Percentiles rank a stretch among this genome's conserved stretches.
Evolutionary conservation across 2,888 invertebrate species (phyloP).

Genomic region (Latheticus oryzae): DNA sequence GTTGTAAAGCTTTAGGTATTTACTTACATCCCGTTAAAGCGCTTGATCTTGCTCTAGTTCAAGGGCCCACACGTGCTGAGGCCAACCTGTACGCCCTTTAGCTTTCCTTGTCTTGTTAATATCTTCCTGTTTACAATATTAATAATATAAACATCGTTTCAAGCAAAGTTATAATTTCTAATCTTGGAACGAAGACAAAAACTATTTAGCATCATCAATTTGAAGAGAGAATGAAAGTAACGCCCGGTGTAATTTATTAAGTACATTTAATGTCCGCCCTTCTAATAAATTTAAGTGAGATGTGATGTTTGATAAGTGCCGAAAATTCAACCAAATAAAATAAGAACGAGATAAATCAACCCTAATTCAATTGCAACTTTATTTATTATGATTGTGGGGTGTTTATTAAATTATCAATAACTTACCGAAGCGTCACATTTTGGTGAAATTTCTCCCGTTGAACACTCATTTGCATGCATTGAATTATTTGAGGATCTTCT

Average conservation of each 20-base stretch:
- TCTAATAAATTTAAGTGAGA: slow-evolving; percentile 48
- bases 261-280: slow-evolving; percentile 42
- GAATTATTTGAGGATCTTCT: slow-evolving; percentile 58
- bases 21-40: slow-evolving; percentile 51
- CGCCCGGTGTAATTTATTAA: slow-evolving; percentile 18
- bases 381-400: slow-evolving; percentile 30
- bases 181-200: no score
- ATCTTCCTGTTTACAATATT: slow-evolving; percentile 61
- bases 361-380: slow-evolving; percentile 4
- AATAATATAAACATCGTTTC: slow-evolving; percentile 42
- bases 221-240: neutral
- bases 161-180: slow-evolving; percentile 2
- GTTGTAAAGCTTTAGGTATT: slow-evolving; percentile 53
- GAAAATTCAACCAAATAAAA: slow-evolving; percentile 48
- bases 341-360: slow-evolving; percentile 12
- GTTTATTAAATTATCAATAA: slow-evolving; percentile 39
- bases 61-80: slow-evolving; percentile 95
- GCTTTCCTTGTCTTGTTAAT: slow-evolving; percentile 65
- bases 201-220: neutral
- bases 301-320: slow-evolving; percentile 43
- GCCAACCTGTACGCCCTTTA: slow-evolving; percentile 96
- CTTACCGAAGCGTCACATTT: slow-evolving; percentile 62
- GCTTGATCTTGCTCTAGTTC: slow-evolving; percentile 80
- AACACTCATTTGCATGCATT: slow-evolving; percentile 57
- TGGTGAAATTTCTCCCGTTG: slow-evolving; percentile 56